phyloP scores from a whole-genome alignment of 1,140 invertebrate genomes.

The Diabrotica undecimpunctata region DNA sequence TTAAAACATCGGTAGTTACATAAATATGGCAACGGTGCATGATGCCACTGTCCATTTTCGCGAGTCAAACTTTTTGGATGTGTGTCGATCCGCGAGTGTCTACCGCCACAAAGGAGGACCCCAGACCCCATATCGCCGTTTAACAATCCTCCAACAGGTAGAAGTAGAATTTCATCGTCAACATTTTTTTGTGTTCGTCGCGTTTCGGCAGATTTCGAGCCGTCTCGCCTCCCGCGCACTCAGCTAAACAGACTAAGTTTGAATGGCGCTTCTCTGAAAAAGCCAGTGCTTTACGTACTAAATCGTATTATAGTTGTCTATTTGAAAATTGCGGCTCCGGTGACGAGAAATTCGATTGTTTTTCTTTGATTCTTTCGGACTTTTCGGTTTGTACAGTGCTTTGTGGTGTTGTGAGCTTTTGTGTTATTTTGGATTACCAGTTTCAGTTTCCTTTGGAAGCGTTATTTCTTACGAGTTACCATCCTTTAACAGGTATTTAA shows the following conservation, averaged over 20 bases:
- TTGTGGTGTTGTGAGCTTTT: no score
- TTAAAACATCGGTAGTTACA: no score
- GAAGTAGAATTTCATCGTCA: conserved; percentile 8
- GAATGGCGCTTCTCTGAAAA: conserved; percentile 25
- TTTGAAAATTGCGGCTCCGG: neutral
- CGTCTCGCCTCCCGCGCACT: conserved; percentile 21
- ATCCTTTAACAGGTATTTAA: no score
- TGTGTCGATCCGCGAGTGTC: neutral
- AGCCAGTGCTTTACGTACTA: conserved; percentile 14
- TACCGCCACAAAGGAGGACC: conserved; percentile 1
- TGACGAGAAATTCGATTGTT: neutral
- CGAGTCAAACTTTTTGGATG: conserved; percentile 8
- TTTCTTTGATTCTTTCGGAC: conserved; percentile 2
- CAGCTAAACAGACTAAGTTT: conserved; percentile 20
- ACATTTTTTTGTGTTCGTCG: conserved; percentile 25
- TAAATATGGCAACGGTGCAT: neutral
- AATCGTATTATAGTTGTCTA: neutral
- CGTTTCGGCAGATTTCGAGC: conserved; percentile 24
- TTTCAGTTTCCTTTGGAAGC: neutral
- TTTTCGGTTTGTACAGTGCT: no score
- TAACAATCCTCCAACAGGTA: conserved; percentile 19
- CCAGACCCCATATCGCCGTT: conserved; percentile 5
- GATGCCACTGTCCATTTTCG: neutral
- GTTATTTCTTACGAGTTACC: no score
- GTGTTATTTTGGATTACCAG: neutral